phyloP scores from a whole-genome alignment of 2,113 vertebrate species.

The Phrynosoma platyrhinos region DNA sequence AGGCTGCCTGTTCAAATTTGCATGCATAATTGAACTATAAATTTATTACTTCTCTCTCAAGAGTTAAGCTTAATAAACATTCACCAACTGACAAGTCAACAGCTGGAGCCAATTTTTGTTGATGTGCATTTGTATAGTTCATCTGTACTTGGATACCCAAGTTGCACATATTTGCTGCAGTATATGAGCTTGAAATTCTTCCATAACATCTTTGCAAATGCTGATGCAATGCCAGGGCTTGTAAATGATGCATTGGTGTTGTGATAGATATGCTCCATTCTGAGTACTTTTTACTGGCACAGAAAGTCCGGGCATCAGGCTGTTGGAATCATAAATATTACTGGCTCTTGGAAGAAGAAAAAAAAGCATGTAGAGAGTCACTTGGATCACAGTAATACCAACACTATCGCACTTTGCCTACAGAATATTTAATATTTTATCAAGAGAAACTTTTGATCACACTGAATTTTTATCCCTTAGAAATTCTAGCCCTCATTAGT shows the following conservation, averaged over 20 bases:
- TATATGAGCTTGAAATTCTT: neutral
- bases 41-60: constrained; percentile 74
- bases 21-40: constrained; percentile 65
- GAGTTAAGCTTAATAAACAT: constrained; percentile 73
- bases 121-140: constrained; percentile 57
- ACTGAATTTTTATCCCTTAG: constrained; percentile 28
- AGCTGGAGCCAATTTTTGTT: constrained; percentile 56
- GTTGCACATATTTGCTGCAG: constrained; percentile 10
- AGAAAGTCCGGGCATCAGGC: neutral
- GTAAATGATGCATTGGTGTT: constrained; percentile 3
- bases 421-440: constrained; percentile 39
- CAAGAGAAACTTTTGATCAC: constrained; percentile 45
- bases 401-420: constrained; percentile 50
- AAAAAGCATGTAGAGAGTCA: constrained; percentile 19
- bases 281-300: constrained; percentile 12
- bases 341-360: constrained; percentile 8
- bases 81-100: constrained; percentile 65
- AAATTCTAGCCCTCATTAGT: constrained; percentile 24
- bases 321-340: constrained; percentile 59
- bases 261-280: neutral
- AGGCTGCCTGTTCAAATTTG: constrained; percentile 68
- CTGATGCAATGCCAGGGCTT: constrained; percentile 9
- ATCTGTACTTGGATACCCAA: constrained; percentile 12
- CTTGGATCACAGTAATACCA: constrained; percentile 34
- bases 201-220: neutral